Percentiles rank a stretch among this genome's conserved stretches.
Conservation (phyloP, 2,888 invertebrate genomes). For the Drosophila anceps region DNA sequence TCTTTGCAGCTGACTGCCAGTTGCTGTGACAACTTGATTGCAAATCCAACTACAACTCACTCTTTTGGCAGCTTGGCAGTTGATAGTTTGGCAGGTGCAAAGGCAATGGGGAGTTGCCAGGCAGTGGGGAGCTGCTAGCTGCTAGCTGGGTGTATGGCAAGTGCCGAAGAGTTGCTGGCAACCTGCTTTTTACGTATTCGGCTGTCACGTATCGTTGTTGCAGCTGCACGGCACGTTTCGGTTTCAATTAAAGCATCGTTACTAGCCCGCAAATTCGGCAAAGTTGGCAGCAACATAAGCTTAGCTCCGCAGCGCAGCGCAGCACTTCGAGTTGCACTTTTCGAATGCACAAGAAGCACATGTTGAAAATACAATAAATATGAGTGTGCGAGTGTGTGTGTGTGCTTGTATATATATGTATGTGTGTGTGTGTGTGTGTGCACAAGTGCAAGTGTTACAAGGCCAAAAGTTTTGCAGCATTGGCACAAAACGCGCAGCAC, state of each 20-base stretch:
- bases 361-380: slow-evolving; percentile 74
- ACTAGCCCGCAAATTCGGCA: slow-evolving; percentile 54
- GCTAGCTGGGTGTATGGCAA: neutral
- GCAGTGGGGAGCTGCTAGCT: neutral
- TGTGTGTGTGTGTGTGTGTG: slow-evolving; percentile 26
- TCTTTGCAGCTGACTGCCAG: slow-evolving; percentile 64
- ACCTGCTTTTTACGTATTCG: slow-evolving; percentile 9
- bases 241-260: slow-evolving; percentile 77
- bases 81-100: slow-evolving; percentile 31
- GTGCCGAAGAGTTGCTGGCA: slow-evolving; percentile 12
- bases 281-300: slow-evolving; percentile 55
- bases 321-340: slow-evolving; percentile 37
- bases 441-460: slow-evolving; percentile 77
- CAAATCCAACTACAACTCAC: slow-evolving; percentile 52
- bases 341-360: slow-evolving; percentile 46
- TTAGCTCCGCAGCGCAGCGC: slow-evolving; percentile 9
- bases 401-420: slow-evolving; percentile 2
- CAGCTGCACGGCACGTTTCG: slow-evolving; percentile 58
- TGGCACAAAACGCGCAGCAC: slow-evolving; percentile 76
- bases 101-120: neutral
- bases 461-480: slow-evolving; percentile 76
- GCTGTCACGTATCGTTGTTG: slow-evolving; percentile 47
- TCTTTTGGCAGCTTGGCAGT: slow-evolving; percentile 27
- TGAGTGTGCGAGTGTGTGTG: slow-evolving; percentile 1
- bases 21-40: slow-evolving; percentile 73